Evolutionary conservation across 1,140 invertebrate species (phyloP).

Genomic region (Orchestia grillus): DNA sequence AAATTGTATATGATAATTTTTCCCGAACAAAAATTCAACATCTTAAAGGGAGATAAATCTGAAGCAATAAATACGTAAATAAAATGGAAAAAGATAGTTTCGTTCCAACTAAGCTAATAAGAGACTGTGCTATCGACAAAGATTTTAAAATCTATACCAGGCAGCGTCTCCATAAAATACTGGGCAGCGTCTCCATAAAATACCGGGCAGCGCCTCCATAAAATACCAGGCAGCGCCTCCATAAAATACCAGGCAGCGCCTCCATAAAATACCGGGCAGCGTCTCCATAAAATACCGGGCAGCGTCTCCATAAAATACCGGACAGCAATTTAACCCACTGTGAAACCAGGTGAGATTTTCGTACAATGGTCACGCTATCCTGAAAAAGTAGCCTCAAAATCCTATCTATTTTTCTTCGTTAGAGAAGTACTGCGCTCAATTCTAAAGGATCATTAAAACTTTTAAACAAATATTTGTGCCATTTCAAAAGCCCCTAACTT

Average conservation of each 20-base stretch:
- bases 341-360: too few species aligned
- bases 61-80: too few species aligned
- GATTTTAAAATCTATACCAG: background rate
- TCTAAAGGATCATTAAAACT: too few species aligned
- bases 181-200: background rate
- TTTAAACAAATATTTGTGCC: too few species aligned
- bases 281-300: too few species aligned
- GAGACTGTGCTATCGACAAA: background rate
- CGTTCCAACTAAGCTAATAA: background rate
- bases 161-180: background rate
- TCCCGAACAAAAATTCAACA: too few species aligned
- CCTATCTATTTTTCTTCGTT: background rate
- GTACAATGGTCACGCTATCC: too few species aligned
- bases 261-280: too few species aligned
- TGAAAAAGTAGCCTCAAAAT: background rate
- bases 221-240: background rate
- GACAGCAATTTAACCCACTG: too few species aligned
- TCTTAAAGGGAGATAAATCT: too few species aligned
- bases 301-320: too few species aligned
- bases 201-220: background rate
- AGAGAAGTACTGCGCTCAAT: background rate
- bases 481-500: background rate
- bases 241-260: background rate
- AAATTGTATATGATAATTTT: too few species aligned
- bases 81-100: background rate